phyloP scores from a whole-genome alignment of 1,140 invertebrate genomes.

The Zaprionus davidi region DNA sequence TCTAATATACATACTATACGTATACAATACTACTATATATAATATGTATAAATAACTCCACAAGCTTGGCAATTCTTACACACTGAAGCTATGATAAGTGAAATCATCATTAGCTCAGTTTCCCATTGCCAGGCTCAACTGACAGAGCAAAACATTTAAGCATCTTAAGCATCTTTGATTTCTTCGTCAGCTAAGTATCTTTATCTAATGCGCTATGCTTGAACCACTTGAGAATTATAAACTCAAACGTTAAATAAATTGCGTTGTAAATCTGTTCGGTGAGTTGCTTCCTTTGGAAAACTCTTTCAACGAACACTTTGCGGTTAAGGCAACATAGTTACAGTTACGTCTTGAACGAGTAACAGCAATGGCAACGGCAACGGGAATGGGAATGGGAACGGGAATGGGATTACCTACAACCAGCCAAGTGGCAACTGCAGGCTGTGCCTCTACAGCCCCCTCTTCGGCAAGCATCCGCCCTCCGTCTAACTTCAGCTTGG shows the following conservation, averaged over 20 bases:
- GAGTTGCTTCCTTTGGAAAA: background rate
- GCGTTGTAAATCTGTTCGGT: background rate
- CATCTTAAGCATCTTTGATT: background rate
- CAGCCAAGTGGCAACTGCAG: constrained; percentile 17
- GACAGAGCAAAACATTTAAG: background rate
- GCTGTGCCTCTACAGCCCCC: background rate
- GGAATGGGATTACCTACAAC: background rate
- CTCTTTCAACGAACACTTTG: constrained; percentile 5
- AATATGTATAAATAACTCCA: too few relatives aligned
- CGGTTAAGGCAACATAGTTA: constrained; percentile 9
- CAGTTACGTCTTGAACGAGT: background rate
- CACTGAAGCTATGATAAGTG: background rate
- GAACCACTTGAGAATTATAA: constrained; percentile 11
- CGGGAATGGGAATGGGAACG: background rate
- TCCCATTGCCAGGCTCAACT: background rate
- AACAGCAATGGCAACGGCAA: background rate
- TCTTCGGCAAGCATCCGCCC: background rate
- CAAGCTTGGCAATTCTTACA: background rate
- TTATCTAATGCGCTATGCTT: background rate
- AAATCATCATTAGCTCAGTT: too few relatives aligned
- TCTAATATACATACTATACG: too few relatives aligned
- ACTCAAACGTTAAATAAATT: background rate
- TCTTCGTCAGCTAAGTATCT: background rate
- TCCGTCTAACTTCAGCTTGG: background rate
- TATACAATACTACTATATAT: too few relatives aligned